Percentiles rank a stretch among this genome's conserved stretches.
These are phyloP conservation scores for Origma solitaria DNA, from an alignment of 2,113 vertebrate genomes.

Conservation along the genomic window DNA sequence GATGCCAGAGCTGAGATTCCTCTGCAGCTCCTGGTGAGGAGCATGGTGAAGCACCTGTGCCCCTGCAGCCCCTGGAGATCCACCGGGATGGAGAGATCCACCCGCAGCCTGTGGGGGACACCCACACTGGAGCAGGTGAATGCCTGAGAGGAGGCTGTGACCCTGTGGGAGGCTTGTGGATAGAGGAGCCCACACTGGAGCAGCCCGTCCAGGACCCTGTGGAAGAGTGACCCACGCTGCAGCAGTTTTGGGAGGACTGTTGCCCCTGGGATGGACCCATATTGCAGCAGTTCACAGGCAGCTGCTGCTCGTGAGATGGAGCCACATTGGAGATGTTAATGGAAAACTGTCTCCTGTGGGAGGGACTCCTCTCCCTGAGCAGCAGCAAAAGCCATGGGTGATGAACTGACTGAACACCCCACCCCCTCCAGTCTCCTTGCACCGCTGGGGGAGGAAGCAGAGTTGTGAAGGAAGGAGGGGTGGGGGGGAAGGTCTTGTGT, in stretches of 20 bases:
- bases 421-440: background rate
- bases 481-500: background rate
- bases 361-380: background rate
- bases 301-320: background rate
- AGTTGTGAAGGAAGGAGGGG: background rate
- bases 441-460: background rate
- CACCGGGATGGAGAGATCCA: background rate
- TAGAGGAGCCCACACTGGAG: background rate
- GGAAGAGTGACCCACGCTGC: background rate
- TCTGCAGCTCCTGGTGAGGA: background rate
- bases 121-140: background rate
- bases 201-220: fast-evolving
- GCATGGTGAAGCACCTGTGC: fast-evolving
- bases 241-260: background rate
- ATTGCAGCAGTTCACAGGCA: background rate
- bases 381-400: background rate
- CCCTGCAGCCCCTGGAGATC: background rate
- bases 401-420: background rate
- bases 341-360: background rate
- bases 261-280: background rate
- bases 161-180: too few species aligned
- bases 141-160: background rate
- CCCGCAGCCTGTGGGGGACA: background rate
- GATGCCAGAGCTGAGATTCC: background rate
- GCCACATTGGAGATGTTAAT: background rate